Conservation (phyloP, 2,888 invertebrate genomes). For the Autographa pulchrina region DNA sequence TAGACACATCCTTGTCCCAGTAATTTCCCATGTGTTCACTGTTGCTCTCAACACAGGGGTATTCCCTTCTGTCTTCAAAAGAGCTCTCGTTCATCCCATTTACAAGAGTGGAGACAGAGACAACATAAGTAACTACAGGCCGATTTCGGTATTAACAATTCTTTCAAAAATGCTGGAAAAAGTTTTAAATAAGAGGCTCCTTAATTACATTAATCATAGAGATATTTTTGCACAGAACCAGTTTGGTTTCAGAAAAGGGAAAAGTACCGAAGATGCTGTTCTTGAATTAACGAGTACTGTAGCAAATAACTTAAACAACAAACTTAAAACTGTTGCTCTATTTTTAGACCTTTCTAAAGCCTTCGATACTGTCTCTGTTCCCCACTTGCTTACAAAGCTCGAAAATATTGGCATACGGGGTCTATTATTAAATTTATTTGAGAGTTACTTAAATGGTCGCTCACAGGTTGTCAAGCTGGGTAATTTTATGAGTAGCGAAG, state of each 20-base stretch:
- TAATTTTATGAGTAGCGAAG: neutral
- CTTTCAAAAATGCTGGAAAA: neutral
- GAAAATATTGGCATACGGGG: too few relatives aligned
- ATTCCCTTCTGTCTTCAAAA: neutral
- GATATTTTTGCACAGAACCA: neutral
- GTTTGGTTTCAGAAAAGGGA: neutral
- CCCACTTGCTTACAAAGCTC: neutral
- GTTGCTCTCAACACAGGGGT: neutral
- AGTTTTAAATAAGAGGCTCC: neutral
- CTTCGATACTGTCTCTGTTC: neutral
- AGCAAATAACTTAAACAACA: too few relatives aligned
- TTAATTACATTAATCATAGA: neutral
- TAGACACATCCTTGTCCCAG: slow-evolving; percentile 1
- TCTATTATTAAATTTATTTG: too few relatives aligned
- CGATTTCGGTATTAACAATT: neutral
- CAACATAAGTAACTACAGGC: neutral
- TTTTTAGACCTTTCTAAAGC: too few relatives aligned
- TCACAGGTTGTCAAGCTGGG: too few relatives aligned
- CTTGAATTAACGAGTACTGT: too few relatives aligned
- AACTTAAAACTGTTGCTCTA: too few relatives aligned
- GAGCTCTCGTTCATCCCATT: neutral
- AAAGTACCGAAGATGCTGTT: neutral
- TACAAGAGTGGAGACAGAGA: slow-evolving; percentile 4
- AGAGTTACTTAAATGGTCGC: too few relatives aligned
- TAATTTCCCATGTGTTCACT: neutral